Evolutionary conservation across 2,113 vertebrate species (phyloP).

Genomic region (Paracanthobrama guichenoti): DNA sequence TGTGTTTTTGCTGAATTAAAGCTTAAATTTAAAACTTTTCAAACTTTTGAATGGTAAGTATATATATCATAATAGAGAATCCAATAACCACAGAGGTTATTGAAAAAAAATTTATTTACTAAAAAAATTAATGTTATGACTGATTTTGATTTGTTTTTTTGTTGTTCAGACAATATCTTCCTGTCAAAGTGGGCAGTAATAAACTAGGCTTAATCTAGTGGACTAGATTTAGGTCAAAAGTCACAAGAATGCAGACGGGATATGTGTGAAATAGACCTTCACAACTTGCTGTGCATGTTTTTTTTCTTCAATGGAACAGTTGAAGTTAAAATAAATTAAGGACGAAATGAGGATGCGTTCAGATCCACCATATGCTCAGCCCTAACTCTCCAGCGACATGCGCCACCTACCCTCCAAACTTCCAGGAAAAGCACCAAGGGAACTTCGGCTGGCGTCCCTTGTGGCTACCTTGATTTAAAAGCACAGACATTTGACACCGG

Average conservation of each 20-base stretch:
- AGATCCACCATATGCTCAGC: neutral
- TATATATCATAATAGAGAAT: neutral
- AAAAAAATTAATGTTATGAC: neutral
- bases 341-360: neutral
- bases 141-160: neutral
- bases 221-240: neutral
- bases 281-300: neutral
- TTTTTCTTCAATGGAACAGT: no score
- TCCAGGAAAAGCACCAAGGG: neutral
- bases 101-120: neutral
- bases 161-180: neutral
- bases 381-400: neutral
- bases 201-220: neutral
- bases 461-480: conserved; percentile 40
- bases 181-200: neutral
- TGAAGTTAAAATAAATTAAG: neutral
- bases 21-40: no score
- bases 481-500: conserved; percentile 66
- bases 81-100: neutral
- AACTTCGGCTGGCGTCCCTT: neutral
- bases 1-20: neutral
- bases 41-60: neutral
- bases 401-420: neutral
- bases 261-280: neutral
- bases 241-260: neutral